Base-by-base conservation (phyloP, 2,888 invertebrate genomes). In the Euzophera pinguis region DNA sequence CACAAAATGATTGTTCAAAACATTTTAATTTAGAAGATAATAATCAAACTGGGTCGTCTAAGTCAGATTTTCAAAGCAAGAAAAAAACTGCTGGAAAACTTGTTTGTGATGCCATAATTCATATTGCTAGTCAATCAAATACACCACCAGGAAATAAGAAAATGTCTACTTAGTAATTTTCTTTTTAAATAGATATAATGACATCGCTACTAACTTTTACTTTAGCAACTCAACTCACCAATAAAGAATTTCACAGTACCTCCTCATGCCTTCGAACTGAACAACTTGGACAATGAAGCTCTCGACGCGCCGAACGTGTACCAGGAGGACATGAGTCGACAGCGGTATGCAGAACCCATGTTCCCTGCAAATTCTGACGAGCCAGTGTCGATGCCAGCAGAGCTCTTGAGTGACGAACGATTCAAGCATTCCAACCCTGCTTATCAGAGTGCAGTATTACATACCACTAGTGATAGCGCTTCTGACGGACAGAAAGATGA, bases 401-500 rank as follows among this genome's bases (percentile, higher is more conserved):
- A 76, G 29, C 64, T 84, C 41, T 80, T 79, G 42, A 83, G 83
- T 37, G 86, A 84, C 47, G 90, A 89, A 61, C 86, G 91, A 56
- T 95, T 95, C 78, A 94, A 93, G 67, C 93, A 95, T 73, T 92
- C 94, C 52, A 95, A 93, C 68, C 95, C 95, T 0, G 91, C 93
- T 35, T 95, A 95, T 73, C 95, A 95, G 70, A 94, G 95, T 57
- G 95, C 95, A 10, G 93, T 95, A 70, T 91, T 94, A 1, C 92
- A 91, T 56, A 89, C 90, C 2, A 91, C 92, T 53, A 80, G 71
- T 51, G 87, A 84, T 47, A 73, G 70, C 9, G 67, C 78, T 9
- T 73, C 78, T 12, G 87, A 89, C 56, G 78, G 74, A 43, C 73
- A 78, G 60, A 91, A 86, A 62, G 90, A 90, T 61, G 90, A 90